Evolutionary conservation across 2,888 invertebrate genomes (phyloP), one percentile per base, ranked within the genome.

Genomic region (Melitaea athalia): DNA sequence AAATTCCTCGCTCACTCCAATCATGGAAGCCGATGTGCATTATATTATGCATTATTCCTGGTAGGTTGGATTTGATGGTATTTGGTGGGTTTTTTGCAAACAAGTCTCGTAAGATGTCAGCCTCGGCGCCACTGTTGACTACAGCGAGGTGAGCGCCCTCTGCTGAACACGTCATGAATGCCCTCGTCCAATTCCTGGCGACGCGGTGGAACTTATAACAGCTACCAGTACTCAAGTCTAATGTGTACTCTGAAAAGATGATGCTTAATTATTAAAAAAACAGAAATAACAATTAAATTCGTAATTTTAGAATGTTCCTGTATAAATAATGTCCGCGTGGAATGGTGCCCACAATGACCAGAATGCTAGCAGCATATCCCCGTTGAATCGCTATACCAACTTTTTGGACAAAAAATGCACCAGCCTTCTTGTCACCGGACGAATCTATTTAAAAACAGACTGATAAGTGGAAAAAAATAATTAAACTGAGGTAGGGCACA

Each of bases 11-110:
- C 7, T 78, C 75, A 3, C 70, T 71, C 78, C 78, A 79, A 61
- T 79, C 78, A 7, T 75, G 76, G 63, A 79, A 78, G 0, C 82
- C 82, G n/a, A 81, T 63, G 12, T 70, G 73, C 0, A 73, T 75
- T 5, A 76, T 64, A 5, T 75, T 59, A 5, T 70, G 76, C 68
- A 70, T 70, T 1, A 64, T 59, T 1, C 62, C 72, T 14, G 14
- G 53, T 1, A 65, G 24, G 14, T 64, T 67, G 0, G 68, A 45
- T 11, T 47, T 38, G 15, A 71, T 49, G 31, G 64, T 45, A 4
- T 53, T 17, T 3, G 11, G 52, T 14, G 75, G 75, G 52, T 72
- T 59, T 43, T 70, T 73, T 0, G 71, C 74, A 63, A 74, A 80
- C 1, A 80, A 31, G 3, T 78, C 75, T 43, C 67, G 75, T 0